Base-by-base conservation (phyloP, 2,113 vertebrate genomes). In the Perca schrenkii region DNA sequence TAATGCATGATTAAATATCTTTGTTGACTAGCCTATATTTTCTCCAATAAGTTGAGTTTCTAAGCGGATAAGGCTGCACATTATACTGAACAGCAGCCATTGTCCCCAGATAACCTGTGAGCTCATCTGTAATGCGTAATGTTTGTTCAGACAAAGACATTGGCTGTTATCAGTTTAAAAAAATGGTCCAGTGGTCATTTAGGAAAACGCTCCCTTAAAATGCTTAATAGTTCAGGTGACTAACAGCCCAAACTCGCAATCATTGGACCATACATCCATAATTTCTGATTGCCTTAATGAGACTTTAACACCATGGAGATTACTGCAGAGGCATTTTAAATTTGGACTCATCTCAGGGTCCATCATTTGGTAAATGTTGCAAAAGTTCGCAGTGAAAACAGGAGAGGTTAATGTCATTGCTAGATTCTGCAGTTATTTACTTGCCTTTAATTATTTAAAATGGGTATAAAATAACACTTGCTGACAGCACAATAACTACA, bases 181-280 rank as follows among this genome's bases (percentile, higher is more conserved):
- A 89, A 92, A 94, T 83, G 75, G 64, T 73, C 72, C 73, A 67
- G 22, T 80, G 69, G 74, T 77, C 84, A 92, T 91, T 91, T 89
- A 84, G 66, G 75, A 66, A 91, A 90, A 67, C 54, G 61, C 70
- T 58, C 58, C 21, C 77, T 82, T 85, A 86, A 90, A 90, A 84
- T 74, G 79, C 57, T 74, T 75, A 69, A 88, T 79, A 85, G 69
- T 90, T 90, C 76, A 86, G 80, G 80, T 86, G 82, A 93, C 63
- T 88, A 81, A 91, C 82, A 64, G 76, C 40, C 56, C 61, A 67
- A 77, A 72, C 47, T 58, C 64, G 65, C 70, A 87, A 82, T 89
- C 85, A 91, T 88, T 84, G 77, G 79, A 67, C 56, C 4, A 43
- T 58, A 68, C 88, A 89, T 90, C 58, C 67, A 82, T 89, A 76